These are phyloP conservation scores for Athetis lepigone DNA, from an alignment of 2,888 invertebrate genomes.

Conservation along the genomic window DNA sequence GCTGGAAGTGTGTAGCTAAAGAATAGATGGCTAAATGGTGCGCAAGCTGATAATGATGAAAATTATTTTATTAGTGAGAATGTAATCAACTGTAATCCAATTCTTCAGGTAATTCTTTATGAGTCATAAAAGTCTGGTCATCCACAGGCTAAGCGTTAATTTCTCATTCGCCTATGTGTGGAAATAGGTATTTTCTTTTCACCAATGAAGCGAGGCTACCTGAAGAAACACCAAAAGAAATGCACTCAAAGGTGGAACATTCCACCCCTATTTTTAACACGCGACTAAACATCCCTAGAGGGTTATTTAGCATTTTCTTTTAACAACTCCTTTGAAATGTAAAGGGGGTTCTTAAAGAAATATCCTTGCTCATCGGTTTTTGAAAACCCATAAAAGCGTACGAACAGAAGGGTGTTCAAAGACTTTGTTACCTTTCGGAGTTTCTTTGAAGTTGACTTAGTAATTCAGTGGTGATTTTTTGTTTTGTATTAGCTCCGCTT, in stretches of 20 bases:
- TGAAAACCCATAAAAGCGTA: conserved; percentile 42
- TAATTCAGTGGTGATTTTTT: conserved; percentile 18
- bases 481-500: background rate
- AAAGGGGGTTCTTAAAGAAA: conserved; percentile 57
- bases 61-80: too few species aligned
- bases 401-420: conserved; percentile 49
- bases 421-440: conserved; percentile 39
- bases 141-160: too few species aligned
- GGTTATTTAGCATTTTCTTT: conserved; percentile 51
- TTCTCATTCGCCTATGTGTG: too few species aligned
- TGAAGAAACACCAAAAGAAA: conserved; percentile 1
- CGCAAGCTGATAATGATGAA: too few species aligned
- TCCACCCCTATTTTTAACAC: conserved; percentile 32
- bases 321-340: conserved; percentile 50
- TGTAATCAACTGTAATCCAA: too few species aligned
- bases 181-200: background rate
- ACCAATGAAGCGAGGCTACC: conserved; percentile 10
- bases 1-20: too few species aligned
- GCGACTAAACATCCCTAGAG: conserved; percentile 41
- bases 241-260: conserved; percentile 18
- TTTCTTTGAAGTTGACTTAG: conserved; percentile 38
- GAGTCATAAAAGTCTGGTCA: too few species aligned
- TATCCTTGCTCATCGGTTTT: conserved; percentile 35
- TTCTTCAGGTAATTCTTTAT: too few species aligned
- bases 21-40: too few species aligned